Percentiles rank a stretch among this genome's conserved stretches.
These are phyloP conservation scores for Elephantulus edwardii DNA, from an alignment of 2,113 vertebrate genomes.

Conservation along the genomic window DNA sequence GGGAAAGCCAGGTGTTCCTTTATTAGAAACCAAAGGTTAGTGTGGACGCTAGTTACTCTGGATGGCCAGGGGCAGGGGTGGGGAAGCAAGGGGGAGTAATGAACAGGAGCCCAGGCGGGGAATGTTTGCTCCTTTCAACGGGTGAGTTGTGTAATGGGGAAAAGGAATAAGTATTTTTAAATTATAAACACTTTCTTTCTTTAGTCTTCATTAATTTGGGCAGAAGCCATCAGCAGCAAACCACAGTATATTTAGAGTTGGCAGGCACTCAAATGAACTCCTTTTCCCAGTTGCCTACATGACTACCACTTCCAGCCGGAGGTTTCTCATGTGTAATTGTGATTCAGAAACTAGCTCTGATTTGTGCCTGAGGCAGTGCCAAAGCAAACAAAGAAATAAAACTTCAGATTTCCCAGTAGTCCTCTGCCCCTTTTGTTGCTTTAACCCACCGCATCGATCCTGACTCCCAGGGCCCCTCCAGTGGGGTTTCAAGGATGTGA, in stretches of 20 bases:
- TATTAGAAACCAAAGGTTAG: constrained; percentile 36
- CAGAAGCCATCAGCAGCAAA: constrained; percentile 22
- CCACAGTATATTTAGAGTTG: not conserved
- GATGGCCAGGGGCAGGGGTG: not conserved
- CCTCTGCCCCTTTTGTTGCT: not conserved
- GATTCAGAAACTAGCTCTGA: not conserved
- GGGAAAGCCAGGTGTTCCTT: not conserved
- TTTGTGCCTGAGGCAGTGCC: not conserved
- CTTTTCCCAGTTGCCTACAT: not conserved
- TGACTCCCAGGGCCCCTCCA: too few relatives aligned
- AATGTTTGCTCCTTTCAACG: not conserved
- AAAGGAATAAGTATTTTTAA: constrained; percentile 20
- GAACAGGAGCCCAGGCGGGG: not conserved
- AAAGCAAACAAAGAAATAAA: not conserved
- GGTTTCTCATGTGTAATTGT: not conserved
- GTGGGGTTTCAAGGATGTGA: too few relatives aligned
- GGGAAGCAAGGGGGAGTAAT: constrained; percentile 51
- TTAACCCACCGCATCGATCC: too few relatives aligned
- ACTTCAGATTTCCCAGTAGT: not conserved
- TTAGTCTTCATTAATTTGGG: constrained; percentile 24
- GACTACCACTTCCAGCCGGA: not conserved
- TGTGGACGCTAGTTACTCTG: constrained; percentile 10
- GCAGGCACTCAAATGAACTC: constrained; percentile 5
- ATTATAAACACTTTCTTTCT: constrained; percentile 10
- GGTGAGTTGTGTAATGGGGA: not conserved